These are phyloP conservation scores for Chelon labrosus DNA, from an alignment of 2,797 vertebrate genomes.

Conservation along the genomic window DNA sequence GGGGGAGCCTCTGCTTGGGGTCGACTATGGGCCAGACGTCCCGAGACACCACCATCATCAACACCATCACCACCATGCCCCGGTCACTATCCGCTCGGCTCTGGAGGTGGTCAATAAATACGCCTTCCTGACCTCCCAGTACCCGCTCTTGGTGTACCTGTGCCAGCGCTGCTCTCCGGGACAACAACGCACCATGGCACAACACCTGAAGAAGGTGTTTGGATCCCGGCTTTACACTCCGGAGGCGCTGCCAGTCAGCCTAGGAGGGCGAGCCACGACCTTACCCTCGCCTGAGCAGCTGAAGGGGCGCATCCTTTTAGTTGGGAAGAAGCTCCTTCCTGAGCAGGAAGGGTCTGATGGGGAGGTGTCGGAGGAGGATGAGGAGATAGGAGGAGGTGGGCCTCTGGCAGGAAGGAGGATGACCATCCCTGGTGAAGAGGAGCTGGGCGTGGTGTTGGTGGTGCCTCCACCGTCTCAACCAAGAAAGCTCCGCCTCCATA, in stretches of 20 bases:
- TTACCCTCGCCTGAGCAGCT: conserved; percentile 95
- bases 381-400: conserved; percentile 89
- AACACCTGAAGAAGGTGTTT: conserved; percentile 92
- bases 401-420: conserved; percentile 84
- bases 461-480: conserved; percentile 91
- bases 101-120: conserved; percentile 95
- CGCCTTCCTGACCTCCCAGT: conserved; percentile 93
- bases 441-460: conserved; percentile 84
- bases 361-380: conserved; percentile 96
- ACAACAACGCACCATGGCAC: conserved; percentile 92
- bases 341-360: conserved; percentile 90
- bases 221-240: conserved; percentile 91
- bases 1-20: conserved; percentile 93
- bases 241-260: conserved; percentile 80
- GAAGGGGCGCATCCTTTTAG: conserved; percentile 91
- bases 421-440: conserved; percentile 88
- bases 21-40: conserved; percentile 86
- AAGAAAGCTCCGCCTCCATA: conserved; percentile 84
- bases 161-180: conserved; percentile 92
- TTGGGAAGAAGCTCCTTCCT: conserved; percentile 91
- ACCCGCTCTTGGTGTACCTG: conserved; percentile 94
- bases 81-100: conserved; percentile 89
- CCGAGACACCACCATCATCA: conserved; percentile 83
- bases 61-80: conserved; percentile 82
- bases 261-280: conserved; percentile 80